phyloP scores from a whole-genome alignment of 2,797 vertebrate species.

The Anniella stebbinsi region DNA sequence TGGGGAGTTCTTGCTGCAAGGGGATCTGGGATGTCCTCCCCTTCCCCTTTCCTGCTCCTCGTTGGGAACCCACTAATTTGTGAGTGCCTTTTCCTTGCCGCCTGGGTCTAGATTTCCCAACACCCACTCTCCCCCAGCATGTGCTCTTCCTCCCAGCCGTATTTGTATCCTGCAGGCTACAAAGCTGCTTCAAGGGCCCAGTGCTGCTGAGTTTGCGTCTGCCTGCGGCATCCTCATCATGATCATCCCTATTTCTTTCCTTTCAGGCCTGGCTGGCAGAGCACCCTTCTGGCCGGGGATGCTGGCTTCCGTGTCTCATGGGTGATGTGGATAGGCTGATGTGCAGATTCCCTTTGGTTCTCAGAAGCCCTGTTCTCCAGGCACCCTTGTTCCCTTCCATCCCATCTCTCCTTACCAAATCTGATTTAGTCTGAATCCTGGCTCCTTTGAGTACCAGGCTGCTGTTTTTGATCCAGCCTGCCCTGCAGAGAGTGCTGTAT shows the following conservation, averaged over 20 bases:
- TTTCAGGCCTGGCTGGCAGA: not conserved
- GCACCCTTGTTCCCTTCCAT: not conserved
- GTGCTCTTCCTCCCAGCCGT: not conserved
- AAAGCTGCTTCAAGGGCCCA: not conserved
- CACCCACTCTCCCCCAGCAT: not conserved
- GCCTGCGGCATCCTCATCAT: not conserved
- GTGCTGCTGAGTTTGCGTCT: not conserved
- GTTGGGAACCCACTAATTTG: not conserved
- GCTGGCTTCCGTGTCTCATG: not conserved
- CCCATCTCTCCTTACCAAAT: not conserved
- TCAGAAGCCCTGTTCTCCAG: not conserved
- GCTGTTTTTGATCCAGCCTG: not conserved
- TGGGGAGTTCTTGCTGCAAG: not conserved
- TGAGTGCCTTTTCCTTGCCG: constrained; percentile 16
- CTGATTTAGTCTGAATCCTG: not conserved
- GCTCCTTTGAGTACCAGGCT: not conserved
- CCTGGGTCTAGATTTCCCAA: not conserved
- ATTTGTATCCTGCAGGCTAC: not conserved
- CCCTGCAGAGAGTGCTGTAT: not conserved
- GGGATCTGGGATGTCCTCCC: not conserved
- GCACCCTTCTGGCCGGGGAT: no score
- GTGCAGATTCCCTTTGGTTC: not conserved
- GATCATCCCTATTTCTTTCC: not conserved
- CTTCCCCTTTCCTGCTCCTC: not conserved
- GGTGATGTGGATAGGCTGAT: not conserved